Evolutionary conservation across 2,888 invertebrate genomes (phyloP), one percentile per base, ranked within the genome.

Genomic region (Tupiocoris notatus): DNA sequence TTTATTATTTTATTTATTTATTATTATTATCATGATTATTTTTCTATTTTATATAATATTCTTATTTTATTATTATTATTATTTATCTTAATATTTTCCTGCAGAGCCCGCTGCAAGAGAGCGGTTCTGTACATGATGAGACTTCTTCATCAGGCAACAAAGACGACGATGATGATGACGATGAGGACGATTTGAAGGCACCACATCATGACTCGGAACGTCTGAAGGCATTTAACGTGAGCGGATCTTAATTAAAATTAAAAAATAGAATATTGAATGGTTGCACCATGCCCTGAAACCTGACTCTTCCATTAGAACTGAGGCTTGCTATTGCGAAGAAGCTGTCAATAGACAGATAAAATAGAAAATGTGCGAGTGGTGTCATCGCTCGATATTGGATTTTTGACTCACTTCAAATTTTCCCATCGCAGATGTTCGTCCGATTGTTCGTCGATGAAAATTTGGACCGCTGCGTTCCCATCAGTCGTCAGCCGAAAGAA

Each of bases 401-500:
- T 9, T 9, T 9, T 16, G 16, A 54, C 16, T 9, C 54, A 54
- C 16, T 39, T 39, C 39, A 39, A 39, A 39, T 39, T 39, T 39
- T 39, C 6, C n/a, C 81, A 73, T 85, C 87, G 67, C 87, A 97
- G 97, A 97, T 97, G 97, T 97, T 97, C 85, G 96, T 97, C 79
- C 90, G 97, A 59, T 88, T 97, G 78, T 97, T 97, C 86, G 97
- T 97, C 78, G 97, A 97, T 84, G 97, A 97, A 86, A 97, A 97
- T 84, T 87, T 97, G 81, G 97, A 97, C 84, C 89, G 97, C 83
- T 95, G 95, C 88, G 95, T 97, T 77, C 97, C 97, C 77, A 97
- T 97, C 83, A 96, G 96, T 71, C 96, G 97, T 84, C 97, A 97
- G 85, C 97, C 97, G 7, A 97, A 97, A 84, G 97, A 97, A 84